Evolutionary conservation across 2,888 invertebrate genomes (phyloP), one percentile per base, ranked within the genome.

Genomic region (Thera britannica): DNA sequence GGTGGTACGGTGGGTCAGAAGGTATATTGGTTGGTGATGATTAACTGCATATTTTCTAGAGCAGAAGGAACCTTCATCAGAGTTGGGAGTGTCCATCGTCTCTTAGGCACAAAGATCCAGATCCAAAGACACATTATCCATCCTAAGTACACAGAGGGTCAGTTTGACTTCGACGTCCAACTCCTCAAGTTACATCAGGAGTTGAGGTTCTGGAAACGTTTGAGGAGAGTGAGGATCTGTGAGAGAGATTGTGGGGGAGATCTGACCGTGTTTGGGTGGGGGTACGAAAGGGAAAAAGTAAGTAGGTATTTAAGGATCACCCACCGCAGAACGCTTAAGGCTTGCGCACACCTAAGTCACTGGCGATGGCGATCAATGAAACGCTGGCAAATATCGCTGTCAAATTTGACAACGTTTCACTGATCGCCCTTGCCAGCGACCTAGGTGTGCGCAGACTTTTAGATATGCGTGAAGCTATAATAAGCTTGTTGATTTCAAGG

Each of bases 131-230:
- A 89, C 59, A 67, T 84, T 11, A 48, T 87, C 2, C 90, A 91
- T 34, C 90, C 90, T 0, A 68, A 77, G 1, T 90, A 83, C 65
- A 72, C 79, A 5, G 51, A 75, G 0, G 90, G 90, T 64, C 70
- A 68, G 2, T 91, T 89, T 44, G 89, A 90, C 58, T 90, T 80
- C n/a, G 90, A 91, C 55, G 67, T 88, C 0, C 91, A 90, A 62
- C 72, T 91, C 2, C 63, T 90, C 34, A 71, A 72, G 46, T 57
- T 88, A 3, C 60, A 69, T 1, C 75, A 78, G 34, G 67, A 65
- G 0, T 65, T 91, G 1, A 76, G 72, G 2, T 81, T 86, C 38
- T 79, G 72, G 7, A 72, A 76, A 23, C 73, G 56, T 0, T 79
- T 88, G 2, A 68, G 71, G 2, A 72, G 78, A 0, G 79, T 90